phyloP scores from a whole-genome alignment of 2,888 invertebrate species.

The Heterodera filipjevi region DNA sequence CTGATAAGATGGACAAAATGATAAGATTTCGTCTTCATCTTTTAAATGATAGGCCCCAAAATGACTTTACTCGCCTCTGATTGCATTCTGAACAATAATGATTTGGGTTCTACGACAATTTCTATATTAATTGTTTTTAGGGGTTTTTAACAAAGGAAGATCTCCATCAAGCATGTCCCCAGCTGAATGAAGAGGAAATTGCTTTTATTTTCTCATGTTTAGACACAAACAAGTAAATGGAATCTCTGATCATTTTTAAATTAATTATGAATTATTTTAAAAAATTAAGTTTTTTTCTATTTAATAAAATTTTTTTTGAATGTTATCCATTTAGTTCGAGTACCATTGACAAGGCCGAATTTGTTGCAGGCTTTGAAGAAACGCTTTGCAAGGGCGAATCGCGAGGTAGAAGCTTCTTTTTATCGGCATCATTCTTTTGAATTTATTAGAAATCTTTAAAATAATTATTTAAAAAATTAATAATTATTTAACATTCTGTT shows the following conservation, averaged over 20 bases:
- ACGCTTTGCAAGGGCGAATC: slow-evolving; percentile 53
- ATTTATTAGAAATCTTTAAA: no score
- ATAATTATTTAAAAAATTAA: no score
- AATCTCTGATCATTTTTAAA: background rate
- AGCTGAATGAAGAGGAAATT: slow-evolving; percentile 57
- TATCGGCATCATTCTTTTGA: no score
- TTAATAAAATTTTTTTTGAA: no score
- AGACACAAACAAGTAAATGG: slow-evolving; percentile 49
- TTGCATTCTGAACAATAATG: background rate
- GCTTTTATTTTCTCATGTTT: slow-evolving; percentile 54
- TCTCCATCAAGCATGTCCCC: slow-evolving; percentile 66
- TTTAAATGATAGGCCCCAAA: no score
- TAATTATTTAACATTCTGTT: no score
- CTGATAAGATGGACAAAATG: background rate
- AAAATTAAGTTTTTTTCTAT: background rate
- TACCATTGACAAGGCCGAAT: slow-evolving; percentile 64
- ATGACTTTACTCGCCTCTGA: no score
- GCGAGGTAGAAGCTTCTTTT: slow-evolving; percentile 29
- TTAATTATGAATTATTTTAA: no score
- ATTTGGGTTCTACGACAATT: no score
- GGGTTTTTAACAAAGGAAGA: slow-evolving; percentile 67
- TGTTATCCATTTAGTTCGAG: slow-evolving; percentile 41
- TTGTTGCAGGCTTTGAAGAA: slow-evolving; percentile 66
- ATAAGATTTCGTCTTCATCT: no score
- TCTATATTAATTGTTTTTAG: background rate